Evolutionary conservation across 2,888 invertebrate species (phyloP).

Genomic region (Xestoiulus laeticollis): DNA sequence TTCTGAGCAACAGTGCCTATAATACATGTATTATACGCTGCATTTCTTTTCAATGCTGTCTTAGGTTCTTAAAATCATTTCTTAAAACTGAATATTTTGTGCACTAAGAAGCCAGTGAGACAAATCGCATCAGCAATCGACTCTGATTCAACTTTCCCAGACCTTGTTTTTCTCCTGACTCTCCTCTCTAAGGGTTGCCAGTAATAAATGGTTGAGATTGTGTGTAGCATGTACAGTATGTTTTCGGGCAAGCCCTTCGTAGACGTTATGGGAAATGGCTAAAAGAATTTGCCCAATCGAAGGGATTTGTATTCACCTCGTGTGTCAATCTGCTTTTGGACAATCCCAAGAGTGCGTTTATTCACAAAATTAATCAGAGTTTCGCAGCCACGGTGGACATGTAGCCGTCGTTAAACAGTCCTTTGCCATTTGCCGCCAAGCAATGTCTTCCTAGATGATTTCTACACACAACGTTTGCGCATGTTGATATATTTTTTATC

Average conservation of each 20-base stretch:
- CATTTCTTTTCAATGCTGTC: no score
- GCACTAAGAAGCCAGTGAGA: neutral
- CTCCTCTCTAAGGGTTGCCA: constrained; percentile 28
- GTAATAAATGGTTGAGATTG: constrained; percentile 35
- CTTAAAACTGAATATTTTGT: no score
- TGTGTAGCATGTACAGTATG: neutral
- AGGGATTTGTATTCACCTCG: constrained; percentile 46
- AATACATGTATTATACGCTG: no score
- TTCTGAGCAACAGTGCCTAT: no score
- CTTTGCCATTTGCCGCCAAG: neutral
- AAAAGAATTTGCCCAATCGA: neutral
- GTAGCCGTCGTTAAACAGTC: constrained; percentile 40
- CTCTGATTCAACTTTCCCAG: neutral
- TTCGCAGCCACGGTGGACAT: constrained; percentile 7
- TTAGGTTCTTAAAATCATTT: no score
- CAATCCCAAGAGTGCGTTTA: constrained; percentile 50
- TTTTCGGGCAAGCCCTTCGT: neutral
- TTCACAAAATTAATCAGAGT: constrained; percentile 53
- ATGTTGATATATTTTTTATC: constrained; percentile 36
- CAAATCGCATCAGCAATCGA: neutral
- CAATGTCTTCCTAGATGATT: neutral
- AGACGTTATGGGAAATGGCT: neutral
- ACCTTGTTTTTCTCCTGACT: neutral
- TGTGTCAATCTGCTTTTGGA: constrained; percentile 27
- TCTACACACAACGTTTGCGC: neutral